Base-by-base conservation (phyloP, 2,797 vertebrate species). In the Scolopax bukidnonensis region DNA sequence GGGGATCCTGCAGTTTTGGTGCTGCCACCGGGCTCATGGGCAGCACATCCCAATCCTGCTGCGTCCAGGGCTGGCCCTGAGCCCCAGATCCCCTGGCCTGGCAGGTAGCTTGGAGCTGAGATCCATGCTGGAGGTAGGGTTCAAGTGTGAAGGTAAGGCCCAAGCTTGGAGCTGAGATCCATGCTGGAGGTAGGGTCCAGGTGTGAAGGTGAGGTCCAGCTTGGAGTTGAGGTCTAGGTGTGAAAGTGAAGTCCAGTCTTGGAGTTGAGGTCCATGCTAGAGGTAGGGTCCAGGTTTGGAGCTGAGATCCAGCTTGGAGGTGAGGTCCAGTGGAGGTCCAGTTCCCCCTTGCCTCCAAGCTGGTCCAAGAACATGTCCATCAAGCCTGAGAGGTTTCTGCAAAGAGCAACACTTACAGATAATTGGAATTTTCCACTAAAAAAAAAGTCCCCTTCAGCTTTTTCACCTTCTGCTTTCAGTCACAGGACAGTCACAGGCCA, bases 1-100 rank as follows among this genome's bases (percentile, higher is more conserved):
- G 38, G 17, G 10, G 11, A 24, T 56, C 25, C 36, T 9, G 1
- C 5, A 5, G 45, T 28, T 33, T 48, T 0, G 0, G 2, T 1
- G 5, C 3, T 11, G 9, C 27, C 8, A 0, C n/a, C 4, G 2
- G 7, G 12, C 24, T 30, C 2, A 0, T 6, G 51, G 60, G 63
- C 24, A 45, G 38, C 14, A 0, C 33, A 5, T n/a, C 77, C 43
- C 11, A 18, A 1, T 48, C 56, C 56, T 45, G 33, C 7, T 10
- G 45, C 5, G 12, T 41, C 50, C 86, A 11, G 70, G 19, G 20
- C n/a, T 64, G 74, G 40, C 43, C 61, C 69, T 57, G 41, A 56
- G 73, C 60, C 48, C 45, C 19, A 36, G 60, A 6, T 30, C 24
- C 86, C 8, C 23, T 6, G 40, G 8, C 40, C 47, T 24, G 60